Base-by-base conservation (phyloP, 1,140 invertebrate genomes). In the Apis cerana region DNA sequence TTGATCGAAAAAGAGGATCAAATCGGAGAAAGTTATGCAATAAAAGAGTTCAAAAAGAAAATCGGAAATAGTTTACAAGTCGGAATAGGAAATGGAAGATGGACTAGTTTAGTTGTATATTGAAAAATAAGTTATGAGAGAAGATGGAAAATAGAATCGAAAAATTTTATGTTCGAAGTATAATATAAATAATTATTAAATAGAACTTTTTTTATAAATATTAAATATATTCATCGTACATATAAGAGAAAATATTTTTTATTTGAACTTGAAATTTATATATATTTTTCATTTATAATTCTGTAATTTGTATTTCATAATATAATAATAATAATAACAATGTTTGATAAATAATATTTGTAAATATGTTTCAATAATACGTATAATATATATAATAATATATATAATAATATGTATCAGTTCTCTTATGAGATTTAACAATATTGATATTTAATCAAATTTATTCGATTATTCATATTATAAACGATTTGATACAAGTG, bases 21-120 rank as follows among this genome's bases (percentile, higher is more conserved):
- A 71, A 67, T 43, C 1, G 33, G 8, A 19, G 69, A 56, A 23
- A 9, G 21, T 52, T 50, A 23, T 23, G 5, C 12, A 21, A 23
- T 33, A 19, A n/a, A 9, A 27, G 10, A 54, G 10, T 19, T 33
- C 17, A 13, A 8, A 19, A 54, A 56, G 69, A 56, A 19, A 27
- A 10, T 71, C 17, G 50, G 23, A 27, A 71, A 71, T 23, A 56
- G n/a, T 71, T 71, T 54, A 71, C 9, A 71, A 70, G 50, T 27
- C 1, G 10, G 4, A 10, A 3, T 13, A 27, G 52, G 52, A 56
- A 71, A 56, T 70, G 48, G 48, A 54, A 52, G 48, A 70, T 70
- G 27, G n/a, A 52, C 48, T 52, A 70, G 68, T 23, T 71, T 71
- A 71, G 50, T 33, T 54, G 50, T 52, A 52, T 70, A 54, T 54